A percentile compares a stretch with the other conserved stretches of the same genome.
Evolutionary conservation across 2,113 vertebrate species (phyloP).

Genomic region (Bubo blakistoni): DNA sequence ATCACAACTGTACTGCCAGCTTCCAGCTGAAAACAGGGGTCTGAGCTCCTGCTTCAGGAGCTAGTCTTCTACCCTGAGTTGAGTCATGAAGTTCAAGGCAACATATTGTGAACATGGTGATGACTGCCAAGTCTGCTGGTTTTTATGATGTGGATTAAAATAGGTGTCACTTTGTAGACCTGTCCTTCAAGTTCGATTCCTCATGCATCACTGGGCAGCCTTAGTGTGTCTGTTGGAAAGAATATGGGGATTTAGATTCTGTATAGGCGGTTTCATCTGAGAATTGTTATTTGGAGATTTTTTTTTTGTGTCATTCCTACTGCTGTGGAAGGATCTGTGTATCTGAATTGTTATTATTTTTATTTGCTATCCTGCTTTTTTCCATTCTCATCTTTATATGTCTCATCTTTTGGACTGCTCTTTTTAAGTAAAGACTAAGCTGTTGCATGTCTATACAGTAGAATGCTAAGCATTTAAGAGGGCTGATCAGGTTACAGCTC

Average conservation of each 20-base stretch:
- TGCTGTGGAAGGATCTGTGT: background rate
- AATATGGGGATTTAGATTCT: background rate
- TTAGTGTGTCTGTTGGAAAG: background rate
- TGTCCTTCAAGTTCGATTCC: background rate
- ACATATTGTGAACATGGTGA: background rate
- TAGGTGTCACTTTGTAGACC: background rate
- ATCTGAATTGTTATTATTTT: background rate
- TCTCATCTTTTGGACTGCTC: background rate
- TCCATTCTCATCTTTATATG: background rate
- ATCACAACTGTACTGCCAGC: background rate
- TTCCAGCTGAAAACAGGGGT: background rate
- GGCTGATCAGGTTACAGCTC: background rate
- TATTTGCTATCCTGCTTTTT: background rate
- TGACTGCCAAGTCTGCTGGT: background rate
- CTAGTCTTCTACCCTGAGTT: fast-evolving
- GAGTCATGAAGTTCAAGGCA: background rate
- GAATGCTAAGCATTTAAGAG: background rate
- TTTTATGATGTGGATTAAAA: background rate
- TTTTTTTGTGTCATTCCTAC: background rate
- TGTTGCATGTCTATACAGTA: background rate
- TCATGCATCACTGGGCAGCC: background rate
- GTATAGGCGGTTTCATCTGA: background rate
- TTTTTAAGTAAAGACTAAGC: background rate
- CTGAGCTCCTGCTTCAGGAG: background rate
- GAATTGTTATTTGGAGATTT: background rate